phyloP scores from a whole-genome alignment of 2,113 vertebrate species.

The Sakesphorus luctuosus region DNA sequence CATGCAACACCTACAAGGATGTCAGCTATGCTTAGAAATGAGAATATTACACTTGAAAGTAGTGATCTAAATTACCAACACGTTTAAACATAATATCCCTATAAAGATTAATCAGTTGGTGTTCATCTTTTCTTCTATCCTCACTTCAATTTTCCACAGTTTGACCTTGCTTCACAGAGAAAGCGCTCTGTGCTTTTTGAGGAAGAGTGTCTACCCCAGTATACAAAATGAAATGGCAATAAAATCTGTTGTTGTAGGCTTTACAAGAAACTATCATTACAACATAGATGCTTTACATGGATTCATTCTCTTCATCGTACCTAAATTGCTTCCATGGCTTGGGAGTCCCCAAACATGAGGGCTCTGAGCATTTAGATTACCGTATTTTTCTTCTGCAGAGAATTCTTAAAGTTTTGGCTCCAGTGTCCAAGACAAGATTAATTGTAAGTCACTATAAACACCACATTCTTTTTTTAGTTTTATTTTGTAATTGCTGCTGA shows the following conservation, averaged over 20 bases:
- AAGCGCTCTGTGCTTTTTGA: background rate
- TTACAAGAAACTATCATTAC: background rate
- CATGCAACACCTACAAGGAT: background rate
- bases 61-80: background rate
- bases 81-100: background rate
- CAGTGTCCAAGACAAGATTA: background rate
- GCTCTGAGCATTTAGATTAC: background rate
- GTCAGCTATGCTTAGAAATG: background rate
- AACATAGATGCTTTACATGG: background rate
- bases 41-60: background rate
- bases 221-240: background rate
- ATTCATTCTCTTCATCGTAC: background rate
- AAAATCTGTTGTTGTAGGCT: background rate
- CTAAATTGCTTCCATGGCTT: background rate
- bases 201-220: background rate
- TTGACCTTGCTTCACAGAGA: background rate
- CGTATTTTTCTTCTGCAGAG: background rate
- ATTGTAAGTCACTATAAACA: background rate
- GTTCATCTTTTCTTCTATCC: background rate
- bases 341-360: background rate
- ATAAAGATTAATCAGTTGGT: background rate
- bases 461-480: background rate
- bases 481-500: background rate
- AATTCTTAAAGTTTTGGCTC: background rate
- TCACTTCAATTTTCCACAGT: background rate